A percentile compares a stretch with the other conserved stretches of the same genome.
phyloP scores from a whole-genome alignment of 2,888 invertebrate species.

The Caenorhabditis sp. region DNA sequence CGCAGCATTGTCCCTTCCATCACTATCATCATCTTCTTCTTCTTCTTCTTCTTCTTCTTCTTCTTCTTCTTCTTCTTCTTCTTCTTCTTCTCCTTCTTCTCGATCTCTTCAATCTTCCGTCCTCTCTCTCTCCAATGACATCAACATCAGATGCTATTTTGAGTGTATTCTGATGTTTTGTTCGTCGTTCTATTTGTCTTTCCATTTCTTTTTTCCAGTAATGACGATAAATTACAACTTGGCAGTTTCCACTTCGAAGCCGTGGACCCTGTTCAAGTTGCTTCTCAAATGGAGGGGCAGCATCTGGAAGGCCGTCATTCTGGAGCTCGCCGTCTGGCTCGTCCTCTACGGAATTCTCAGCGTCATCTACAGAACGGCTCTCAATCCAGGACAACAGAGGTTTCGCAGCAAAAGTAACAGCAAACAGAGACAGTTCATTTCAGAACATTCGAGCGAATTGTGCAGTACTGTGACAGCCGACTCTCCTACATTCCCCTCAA shows the following conservation, averaged over 20 bases:
- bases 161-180: conserved; percentile 41
- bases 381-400: conserved; percentile 68
- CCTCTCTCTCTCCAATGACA: neutral
- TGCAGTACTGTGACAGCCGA: conserved; percentile 67
- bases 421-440: neutral
- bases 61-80: conserved; percentile 4
- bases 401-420: conserved; percentile 15
- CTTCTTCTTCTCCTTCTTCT: neutral
- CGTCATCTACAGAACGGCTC: conserved; percentile 66
- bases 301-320: conserved; percentile 69
- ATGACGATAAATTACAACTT: conserved; percentile 73
- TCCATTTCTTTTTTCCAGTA: conserved; percentile 13
- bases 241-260: conserved; percentile 70
- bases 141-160: conserved; percentile 23
- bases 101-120: neutral
- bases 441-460: conserved; percentile 68
- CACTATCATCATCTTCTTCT: neutral
- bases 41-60: neutral
- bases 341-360: conserved; percentile 64
- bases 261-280: conserved; percentile 71
- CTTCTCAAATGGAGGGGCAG: conserved; percentile 71
- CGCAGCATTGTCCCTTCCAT: neutral
- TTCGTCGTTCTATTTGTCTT: conserved; percentile 1
- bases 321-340: conserved; percentile 68
- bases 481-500: conserved; percentile 69